These are phyloP conservation scores for Astreopora myriophthalma DNA, from an alignment of 64 coral and sea anemone species.

Conservation along the genomic window DNA sequence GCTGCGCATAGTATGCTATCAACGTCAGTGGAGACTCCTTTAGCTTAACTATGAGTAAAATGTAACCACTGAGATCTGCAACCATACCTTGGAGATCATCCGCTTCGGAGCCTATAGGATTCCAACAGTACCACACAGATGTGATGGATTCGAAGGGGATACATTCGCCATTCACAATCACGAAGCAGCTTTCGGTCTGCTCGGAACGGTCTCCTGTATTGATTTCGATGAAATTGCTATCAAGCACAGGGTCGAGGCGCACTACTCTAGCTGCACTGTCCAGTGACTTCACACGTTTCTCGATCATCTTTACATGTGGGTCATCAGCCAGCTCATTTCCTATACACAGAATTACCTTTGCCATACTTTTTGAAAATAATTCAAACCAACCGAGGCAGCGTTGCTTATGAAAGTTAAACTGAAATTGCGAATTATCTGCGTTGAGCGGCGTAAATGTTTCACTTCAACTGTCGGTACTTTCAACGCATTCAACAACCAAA, in stretches of 20 bases:
- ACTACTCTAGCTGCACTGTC: not conserved
- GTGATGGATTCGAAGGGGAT: not conserved
- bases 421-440: too few species aligned
- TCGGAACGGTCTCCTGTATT: not conserved
- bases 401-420: too few species aligned
- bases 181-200: not conserved
- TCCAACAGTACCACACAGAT: conserved; percentile 28
- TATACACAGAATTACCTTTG: conserved; percentile 26
- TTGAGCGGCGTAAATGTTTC: too few species aligned
- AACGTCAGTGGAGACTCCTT: too few species aligned
- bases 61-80: too few species aligned
- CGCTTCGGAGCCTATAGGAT: not conserved
- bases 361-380: not conserved
- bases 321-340: not conserved
- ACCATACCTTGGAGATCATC: not conserved
- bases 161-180: not conserved
- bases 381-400: not conserved
- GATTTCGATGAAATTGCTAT: conserved; percentile 41
- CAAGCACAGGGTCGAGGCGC: conserved; percentile 3
- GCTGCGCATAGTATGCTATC: too few species aligned
- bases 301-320: not conserved
- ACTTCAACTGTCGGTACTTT: too few species aligned
- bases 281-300: not conserved
- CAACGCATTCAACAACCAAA: too few species aligned
- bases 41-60: too few species aligned